A percentile compares a stretch with the other conserved stretches of the same genome.
Conservation (phyloP, 2,797 vertebrate species). For the Epinephelus coioides region DNA sequence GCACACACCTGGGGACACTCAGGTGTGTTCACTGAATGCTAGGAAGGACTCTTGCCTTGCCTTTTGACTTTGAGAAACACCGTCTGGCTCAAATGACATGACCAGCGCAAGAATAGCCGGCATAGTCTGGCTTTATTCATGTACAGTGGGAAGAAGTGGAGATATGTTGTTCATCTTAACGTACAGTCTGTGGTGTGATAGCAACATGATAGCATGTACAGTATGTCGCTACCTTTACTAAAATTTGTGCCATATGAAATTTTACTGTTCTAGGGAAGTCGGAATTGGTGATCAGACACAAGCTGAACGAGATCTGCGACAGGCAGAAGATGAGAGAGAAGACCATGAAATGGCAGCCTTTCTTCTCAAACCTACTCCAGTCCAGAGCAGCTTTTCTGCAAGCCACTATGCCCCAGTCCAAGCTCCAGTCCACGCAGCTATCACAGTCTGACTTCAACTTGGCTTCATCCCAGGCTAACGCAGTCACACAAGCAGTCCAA, state of each 20-base stretch:
- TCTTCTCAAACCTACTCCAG: conserved; percentile 64
- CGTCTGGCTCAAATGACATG: no score
- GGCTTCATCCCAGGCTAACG: neutral
- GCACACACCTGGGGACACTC: no score
- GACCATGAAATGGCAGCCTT: conserved; percentile 25
- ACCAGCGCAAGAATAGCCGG: no score
- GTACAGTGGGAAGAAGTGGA: no score
- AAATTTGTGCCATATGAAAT: neutral
- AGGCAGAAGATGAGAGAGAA: conserved; percentile 57
- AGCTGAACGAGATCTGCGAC: conserved; percentile 59
- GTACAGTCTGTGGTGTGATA: no score
- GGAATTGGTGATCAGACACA: conserved; percentile 37
- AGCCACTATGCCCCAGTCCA: neutral
- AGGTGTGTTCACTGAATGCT: no score
- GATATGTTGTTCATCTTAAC: no score
- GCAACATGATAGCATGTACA: neutral
- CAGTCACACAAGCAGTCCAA: neutral
- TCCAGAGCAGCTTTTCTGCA: conserved; percentile 56
- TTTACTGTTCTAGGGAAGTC: conserved; percentile 65
- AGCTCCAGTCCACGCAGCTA: neutral
- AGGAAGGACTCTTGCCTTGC: no score
- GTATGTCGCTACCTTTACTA: neutral
- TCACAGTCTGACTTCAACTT: accelerated
- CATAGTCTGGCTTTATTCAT: no score
- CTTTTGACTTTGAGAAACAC: no score